phyloP scores from a whole-genome alignment of 2,797 vertebrate species.

The Sebastolobus alascanus region DNA sequence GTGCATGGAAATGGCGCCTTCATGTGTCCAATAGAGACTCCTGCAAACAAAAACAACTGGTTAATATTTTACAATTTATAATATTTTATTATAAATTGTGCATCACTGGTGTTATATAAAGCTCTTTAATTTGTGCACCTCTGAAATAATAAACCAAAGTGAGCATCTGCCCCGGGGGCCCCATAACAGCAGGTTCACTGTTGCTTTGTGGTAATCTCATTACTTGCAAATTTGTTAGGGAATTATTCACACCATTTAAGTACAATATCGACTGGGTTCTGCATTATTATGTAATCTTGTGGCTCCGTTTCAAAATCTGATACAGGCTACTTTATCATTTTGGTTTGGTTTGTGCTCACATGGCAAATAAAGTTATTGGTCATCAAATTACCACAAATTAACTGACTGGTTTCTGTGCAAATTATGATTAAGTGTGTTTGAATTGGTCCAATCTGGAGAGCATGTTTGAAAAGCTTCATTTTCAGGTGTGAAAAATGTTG shows the following conservation, averaged over 20 bases:
- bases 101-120: background rate
- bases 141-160: background rate
- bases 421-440: background rate
- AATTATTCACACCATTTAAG: background rate
- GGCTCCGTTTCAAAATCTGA: background rate
- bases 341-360: background rate
- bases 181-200: background rate
- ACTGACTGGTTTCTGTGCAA: background rate
- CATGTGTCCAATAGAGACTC: slow-evolving; percentile 61
- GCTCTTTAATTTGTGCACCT: background rate
- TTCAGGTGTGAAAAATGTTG: background rate
- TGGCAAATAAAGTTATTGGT: background rate
- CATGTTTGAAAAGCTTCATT: background rate
- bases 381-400: background rate
- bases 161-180: too few species aligned
- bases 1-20: slow-evolving; percentile 76
- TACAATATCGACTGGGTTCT: background rate
- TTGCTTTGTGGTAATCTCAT: background rate
- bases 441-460: background rate
- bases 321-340: background rate
- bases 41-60: slow-evolving; percentile 34
- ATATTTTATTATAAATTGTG: background rate
- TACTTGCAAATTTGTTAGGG: background rate
- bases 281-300: background rate
- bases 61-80: background rate